Conservation (phyloP, 2,888 invertebrate genomes). For the Schizotus pectinicornis region DNA sequence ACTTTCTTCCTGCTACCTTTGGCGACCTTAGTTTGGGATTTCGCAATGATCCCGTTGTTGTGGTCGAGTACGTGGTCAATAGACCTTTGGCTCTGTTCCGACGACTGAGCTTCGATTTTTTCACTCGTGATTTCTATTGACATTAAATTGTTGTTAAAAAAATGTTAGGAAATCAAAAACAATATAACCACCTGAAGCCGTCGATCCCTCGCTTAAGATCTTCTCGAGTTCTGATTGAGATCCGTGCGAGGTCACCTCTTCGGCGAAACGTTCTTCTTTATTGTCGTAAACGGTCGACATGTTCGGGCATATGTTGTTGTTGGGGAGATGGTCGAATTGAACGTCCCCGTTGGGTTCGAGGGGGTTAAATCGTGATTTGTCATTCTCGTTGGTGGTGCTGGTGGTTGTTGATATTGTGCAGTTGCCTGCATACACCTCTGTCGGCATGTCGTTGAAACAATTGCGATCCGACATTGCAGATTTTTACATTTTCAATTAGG, state of each 20-base stretch:
- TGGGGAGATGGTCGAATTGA: slow-evolving; percentile 47
- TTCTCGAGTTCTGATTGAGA: too few relatives aligned
- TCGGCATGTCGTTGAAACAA: slow-evolving; percentile 26
- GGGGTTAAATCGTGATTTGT: neutral
- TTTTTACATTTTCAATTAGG: slow-evolving; percentile 25
- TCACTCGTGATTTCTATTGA: too few relatives aligned
- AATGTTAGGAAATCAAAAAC: too few relatives aligned
- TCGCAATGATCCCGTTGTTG: slow-evolving; percentile 48
- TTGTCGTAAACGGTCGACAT: neutral
- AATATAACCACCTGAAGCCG: neutral
- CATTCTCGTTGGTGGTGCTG: neutral
- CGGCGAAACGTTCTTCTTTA: too few relatives aligned
- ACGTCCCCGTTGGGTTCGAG: slow-evolving; percentile 29
- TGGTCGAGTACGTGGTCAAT: slow-evolving; percentile 27
- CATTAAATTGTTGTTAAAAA: neutral
- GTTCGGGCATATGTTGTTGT: slow-evolving; percentile 50
- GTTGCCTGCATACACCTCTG: slow-evolving; percentile 18
- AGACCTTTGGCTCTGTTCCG: neutral
- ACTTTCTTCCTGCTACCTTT: slow-evolving; percentile 41
- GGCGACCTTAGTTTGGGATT: slow-evolving; percentile 34
- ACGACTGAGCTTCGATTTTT: neutral
- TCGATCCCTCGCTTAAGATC: neutral
- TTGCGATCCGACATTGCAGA: slow-evolving; percentile 28
- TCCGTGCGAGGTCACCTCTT: too few relatives aligned
- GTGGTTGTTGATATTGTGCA: slow-evolving; percentile 4